phyloP scores from a whole-genome alignment of 2,797 vertebrate genomes.

The Aeoliscus strigatus region DNA sequence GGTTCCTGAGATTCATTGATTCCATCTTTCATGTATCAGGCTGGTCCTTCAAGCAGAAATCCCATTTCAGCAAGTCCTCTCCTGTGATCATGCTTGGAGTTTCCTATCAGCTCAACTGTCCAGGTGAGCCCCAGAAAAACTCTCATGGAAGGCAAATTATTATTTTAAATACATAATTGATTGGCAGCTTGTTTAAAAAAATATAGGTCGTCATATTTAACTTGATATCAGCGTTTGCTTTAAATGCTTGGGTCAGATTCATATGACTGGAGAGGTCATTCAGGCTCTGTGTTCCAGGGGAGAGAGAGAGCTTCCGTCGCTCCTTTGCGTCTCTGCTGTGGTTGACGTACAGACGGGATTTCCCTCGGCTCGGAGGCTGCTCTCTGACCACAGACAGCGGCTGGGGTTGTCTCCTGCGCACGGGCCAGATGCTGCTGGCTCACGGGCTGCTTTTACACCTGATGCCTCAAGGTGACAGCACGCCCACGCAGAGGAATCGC shows the following conservation, averaged over 20 bases:
- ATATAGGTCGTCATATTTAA: too few relatives aligned
- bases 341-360: constrained; percentile 86
- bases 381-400: constrained; percentile 84
- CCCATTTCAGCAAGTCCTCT: constrained; percentile 80
- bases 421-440: constrained; percentile 89
- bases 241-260: too few relatives aligned
- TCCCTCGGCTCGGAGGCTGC: constrained; percentile 71
- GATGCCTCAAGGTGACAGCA: constrained; percentile 76
- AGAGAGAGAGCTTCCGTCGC: constrained; percentile 73
- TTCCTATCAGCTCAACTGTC: constrained; percentile 70
- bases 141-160: too few relatives aligned
- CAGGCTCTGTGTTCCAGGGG: constrained; percentile 54
- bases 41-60: constrained; percentile 81
- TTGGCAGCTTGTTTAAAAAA: too few relatives aligned
- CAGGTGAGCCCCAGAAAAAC: constrained; percentile 67
- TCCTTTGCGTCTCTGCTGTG: constrained; percentile 82
- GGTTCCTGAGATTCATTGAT: background rate
- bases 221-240: too few relatives aligned
- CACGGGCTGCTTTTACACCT: constrained; percentile 81
- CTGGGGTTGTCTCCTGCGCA: constrained; percentile 89
- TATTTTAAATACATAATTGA: too few relatives aligned
- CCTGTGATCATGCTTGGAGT: constrained; percentile 81
- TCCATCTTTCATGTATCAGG: constrained; percentile 55
- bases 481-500: background rate
- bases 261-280: constrained; percentile 5